A percentile compares a stretch with the other conserved stretches of the same genome.
phyloP scores from a whole-genome alignment of 2,888 invertebrate genomes.

The Phalera bucephala region DNA sequence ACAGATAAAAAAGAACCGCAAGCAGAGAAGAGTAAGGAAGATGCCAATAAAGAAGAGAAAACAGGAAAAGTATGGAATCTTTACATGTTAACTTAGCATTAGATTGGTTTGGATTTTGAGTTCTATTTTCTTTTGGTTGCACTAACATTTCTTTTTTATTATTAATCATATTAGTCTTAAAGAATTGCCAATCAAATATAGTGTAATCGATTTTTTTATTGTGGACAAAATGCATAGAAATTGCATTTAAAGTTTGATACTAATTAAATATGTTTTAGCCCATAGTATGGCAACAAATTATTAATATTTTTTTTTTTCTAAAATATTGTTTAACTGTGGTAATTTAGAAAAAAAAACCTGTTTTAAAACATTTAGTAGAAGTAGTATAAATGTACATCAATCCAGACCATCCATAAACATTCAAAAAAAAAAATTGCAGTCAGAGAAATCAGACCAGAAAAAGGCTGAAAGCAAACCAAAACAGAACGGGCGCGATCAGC shows the following conservation, averaged over 20 bases:
- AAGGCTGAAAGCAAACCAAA: slow-evolving; percentile 40
- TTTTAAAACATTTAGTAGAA: too few species aligned
- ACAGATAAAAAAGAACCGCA: slow-evolving; percentile 24
- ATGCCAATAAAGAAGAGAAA: slow-evolving; percentile 48
- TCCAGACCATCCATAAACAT: too few species aligned
- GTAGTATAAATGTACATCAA: too few species aligned
- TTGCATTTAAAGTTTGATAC: too few species aligned
- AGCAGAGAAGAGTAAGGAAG: slow-evolving; percentile 37
- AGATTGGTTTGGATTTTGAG: not conserved
- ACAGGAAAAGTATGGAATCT: slow-evolving; percentile 50
- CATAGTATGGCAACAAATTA: too few species aligned
- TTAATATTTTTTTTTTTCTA: too few species aligned
- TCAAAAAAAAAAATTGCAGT: slow-evolving; percentile 44
- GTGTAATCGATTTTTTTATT: too few species aligned
- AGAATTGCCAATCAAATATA: too few species aligned
- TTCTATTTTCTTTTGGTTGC: not conserved
- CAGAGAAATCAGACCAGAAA: slow-evolving; percentile 41
- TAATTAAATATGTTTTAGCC: too few species aligned
- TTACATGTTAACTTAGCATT: not conserved
- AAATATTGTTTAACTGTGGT: too few species aligned
- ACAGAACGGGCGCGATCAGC: slow-evolving; percentile 49
- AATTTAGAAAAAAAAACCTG: too few species aligned
- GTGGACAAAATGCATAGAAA: too few species aligned
- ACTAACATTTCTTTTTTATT: not conserved
- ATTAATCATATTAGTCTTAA: not conserved